Evolutionary conservation across 2,888 invertebrate species (phyloP), one percentile per base, ranked within the genome.

Genomic region (Drosophila kanekoi): DNA sequence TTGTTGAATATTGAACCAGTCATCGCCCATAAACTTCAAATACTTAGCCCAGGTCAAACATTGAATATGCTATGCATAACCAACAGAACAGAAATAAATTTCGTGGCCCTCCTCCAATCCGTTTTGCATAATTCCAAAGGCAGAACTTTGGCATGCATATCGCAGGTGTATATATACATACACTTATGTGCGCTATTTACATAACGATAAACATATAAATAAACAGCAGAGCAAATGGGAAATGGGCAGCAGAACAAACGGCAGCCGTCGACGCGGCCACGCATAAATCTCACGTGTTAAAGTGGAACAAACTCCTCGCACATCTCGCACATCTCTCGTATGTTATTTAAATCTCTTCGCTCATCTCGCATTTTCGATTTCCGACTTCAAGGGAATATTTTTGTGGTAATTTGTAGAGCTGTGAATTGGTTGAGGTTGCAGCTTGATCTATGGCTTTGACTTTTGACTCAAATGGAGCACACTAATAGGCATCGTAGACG

Each of bases 201-300:
- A 75, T 73, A 80, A 71, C 64, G 61, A 48, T 69, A 67, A 70
- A 43, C 74, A 72, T 83, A 86, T 81, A 86, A 86, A 83, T 83
- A 83, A 86, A 86, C 81, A 58, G 49, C 60, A 41, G 52, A 68
- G 66, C 59, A 41, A 48, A 49, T 73, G 61, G 58, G 41, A 69
- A 65, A 63, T 49, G 43, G 40, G 59, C 49, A 60, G 35, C 47
- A 72, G 53, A 60, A 35, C 18, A 57, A 61, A 44, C 52, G 44
- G 49, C 52, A 41, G 52, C 57, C 49, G 63, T 44, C 48, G 49
- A 44, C 66, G 66, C 64, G 44, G 68, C 69, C 86, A 82, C 81
- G 86, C 83, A 83, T 83, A 86, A 83, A 83, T 83, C 79, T 83
- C 79, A 71, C 86, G 72, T 81, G 87, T 77, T 75, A 86, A 83